Evolutionary conservation across 2,888 invertebrate genomes (phyloP).

Genomic region (Lomographa bimaculata): DNA sequence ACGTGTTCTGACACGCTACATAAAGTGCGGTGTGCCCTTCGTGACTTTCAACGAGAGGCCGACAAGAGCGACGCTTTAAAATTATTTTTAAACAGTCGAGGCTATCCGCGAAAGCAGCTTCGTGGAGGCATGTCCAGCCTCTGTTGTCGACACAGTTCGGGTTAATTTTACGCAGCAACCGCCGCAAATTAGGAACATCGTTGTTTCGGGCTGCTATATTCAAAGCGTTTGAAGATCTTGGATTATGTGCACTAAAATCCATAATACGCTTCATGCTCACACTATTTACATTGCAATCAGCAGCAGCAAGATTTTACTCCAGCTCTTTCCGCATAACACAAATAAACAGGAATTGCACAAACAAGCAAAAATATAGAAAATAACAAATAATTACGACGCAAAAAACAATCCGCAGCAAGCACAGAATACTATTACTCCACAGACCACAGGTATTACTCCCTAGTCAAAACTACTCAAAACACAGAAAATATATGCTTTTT

Average conservation of each 20-base stretch:
- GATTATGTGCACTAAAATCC: constrained; percentile 81
- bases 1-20: constrained; percentile 63
- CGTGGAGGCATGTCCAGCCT: constrained; percentile 81
- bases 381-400: no score
- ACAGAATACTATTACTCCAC: no score
- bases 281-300: no score
- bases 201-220: constrained; percentile 73
- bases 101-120: constrained; percentile 72
- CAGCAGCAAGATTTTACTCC: no score
- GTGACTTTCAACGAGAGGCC: constrained; percentile 66
- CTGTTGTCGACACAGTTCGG: constrained; percentile 77
- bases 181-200: constrained; percentile 55
- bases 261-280: no score
- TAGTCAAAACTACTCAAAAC: no score
- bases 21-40: constrained; percentile 78
- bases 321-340: no score
- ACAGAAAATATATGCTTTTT: no score
- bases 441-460: no score
- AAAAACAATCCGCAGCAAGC: no score
- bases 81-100: constrained; percentile 63
- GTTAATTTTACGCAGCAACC: constrained; percentile 67
- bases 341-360: no score
- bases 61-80: constrained; percentile 56
- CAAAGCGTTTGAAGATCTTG: constrained; percentile 69
- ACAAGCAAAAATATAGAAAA: no score